Percentiles rank a stretch among this genome's conserved stretches.
phyloP scores from a whole-genome alignment of 2,797 vertebrate genomes.

The Lacerta agilis region DNA sequence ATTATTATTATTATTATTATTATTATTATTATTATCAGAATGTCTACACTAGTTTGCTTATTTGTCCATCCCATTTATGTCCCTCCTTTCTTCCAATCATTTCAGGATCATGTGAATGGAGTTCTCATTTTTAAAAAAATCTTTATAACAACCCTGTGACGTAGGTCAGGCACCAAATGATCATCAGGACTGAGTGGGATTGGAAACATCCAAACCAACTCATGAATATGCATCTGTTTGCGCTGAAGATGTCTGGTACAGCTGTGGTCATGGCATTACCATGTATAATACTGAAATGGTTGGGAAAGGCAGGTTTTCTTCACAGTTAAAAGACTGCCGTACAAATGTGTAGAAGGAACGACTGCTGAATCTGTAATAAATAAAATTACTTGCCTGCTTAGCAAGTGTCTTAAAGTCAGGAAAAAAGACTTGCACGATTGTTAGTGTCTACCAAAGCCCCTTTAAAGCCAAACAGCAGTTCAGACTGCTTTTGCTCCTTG shows the following conservation, averaged over 20 bases:
- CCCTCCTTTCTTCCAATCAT: background rate
- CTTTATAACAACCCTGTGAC: background rate
- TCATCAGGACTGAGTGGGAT: background rate
- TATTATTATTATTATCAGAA: background rate
- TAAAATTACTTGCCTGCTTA: conserved; percentile 57
- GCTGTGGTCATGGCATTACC: background rate
- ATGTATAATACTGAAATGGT: background rate
- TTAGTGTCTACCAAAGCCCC: conserved; percentile 78
- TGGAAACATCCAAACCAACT: background rate
- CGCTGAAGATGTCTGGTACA: background rate
- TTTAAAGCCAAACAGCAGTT: conserved; percentile 76
- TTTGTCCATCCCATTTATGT: background rate
- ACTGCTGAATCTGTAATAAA: conserved; percentile 71
- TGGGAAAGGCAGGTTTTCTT: background rate
- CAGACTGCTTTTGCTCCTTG: background rate
- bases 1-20: no score
- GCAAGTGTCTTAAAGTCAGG: conserved; percentile 41
- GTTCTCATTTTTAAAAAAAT: background rate
- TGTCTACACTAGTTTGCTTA: background rate
- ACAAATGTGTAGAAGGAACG: conserved; percentile 51
- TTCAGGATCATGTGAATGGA: background rate
- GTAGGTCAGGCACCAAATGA: background rate
- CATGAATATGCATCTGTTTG: background rate
- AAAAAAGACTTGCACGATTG: conserved; percentile 78
- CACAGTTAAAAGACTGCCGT: background rate